Evolutionary conservation across 2,113 vertebrate species (phyloP), one percentile per base, ranked within the genome.

Genomic region (Acrocephalus arundinaceus): DNA sequence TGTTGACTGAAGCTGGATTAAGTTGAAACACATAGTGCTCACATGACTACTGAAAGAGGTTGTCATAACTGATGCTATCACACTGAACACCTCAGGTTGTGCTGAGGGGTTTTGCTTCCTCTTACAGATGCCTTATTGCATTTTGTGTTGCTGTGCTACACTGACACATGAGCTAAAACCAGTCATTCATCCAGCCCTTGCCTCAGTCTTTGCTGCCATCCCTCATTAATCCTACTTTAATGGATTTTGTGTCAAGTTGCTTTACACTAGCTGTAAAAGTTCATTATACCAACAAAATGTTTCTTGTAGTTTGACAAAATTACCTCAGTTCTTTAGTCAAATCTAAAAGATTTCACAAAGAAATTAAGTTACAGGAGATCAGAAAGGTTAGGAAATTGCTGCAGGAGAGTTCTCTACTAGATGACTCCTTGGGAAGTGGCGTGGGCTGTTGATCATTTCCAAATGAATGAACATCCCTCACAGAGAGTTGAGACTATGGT

Each of bases 11-110:
- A 89, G 31, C 28, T 83, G 65, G 93, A 87, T 92, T 88, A 96
- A 94, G 74, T 91, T 83, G 57, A 95, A 91, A 57, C 70, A 39
- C 31, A 14, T 25, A 25, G 41, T 25, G 4, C 54, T 89, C 66
- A 88, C 49, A 46, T 88, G 70, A 87, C 65, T 87, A n/a, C 41
- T 80, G 93, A 84, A 90, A 81, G 91, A 94, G 73, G 43, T 90
- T 96, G 90, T 91, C 93, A 84, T 92, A 93, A 87, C 73, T 80
- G 93, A 96, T 97, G 76, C 39, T 87, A 94, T 95, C 96, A 84
- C 49, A 30, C 17, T 78, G 73, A 89, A 91, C 93, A 78, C 35
- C n/a, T 88, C 35, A 57, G 73, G 24, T 87, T 91, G 46, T 73
- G 85, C 84, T 91, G 55, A 91, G 89, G 62, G 80, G n/a, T 70